Base-by-base conservation (phyloP, 2,113 vertebrate species). In the Coturnix japonica region DNA sequence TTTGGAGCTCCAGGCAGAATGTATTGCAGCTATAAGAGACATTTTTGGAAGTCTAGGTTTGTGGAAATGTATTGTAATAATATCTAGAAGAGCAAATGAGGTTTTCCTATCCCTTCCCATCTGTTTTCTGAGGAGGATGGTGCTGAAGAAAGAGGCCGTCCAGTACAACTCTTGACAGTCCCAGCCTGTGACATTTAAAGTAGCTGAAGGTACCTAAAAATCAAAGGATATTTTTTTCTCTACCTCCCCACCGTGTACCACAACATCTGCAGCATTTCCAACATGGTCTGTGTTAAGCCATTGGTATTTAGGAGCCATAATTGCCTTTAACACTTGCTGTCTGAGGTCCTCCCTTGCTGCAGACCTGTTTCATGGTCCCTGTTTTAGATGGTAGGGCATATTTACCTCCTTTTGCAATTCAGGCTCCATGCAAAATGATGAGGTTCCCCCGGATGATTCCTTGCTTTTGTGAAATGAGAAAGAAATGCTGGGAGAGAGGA, bases 201-300 rank as follows among this genome's bases (percentile, higher is more conserved):
- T 53, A 93, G 91, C 23, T 65, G 53, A 65, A 86, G 63, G 41
- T 49, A 63, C 6, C 19, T 31, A 69, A 59, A 87, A 92, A 63
- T 10, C 30, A 39, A 53, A 13, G 22, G 19, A 33, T 46, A 17
- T 28, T 39, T 10, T 91, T 78, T 60, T 85, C 47, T 79, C 8
- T 59, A 57, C 23, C 46, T 91, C 57, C 89, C 12, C 41, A 37
- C 54, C 39, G 9, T 65, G 61, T 26, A 33, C 93, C 44, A 44
- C 76, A 86, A 86, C 25, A 65, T 89, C 66, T 91, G 78, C 67
- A 94, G 41, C 54, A 63, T 91, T 92, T 91, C 63, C 63, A 85
- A n/a, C 41, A 63, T 9, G 72, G 74, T 73, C 71, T 87, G 41
- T 91, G 66, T 65, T 79, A 87, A 92, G 59, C 33, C 66, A 63